phyloP scores from a whole-genome alignment of 1,140 invertebrate genomes.

The Drosophila tropicalis region DNA sequence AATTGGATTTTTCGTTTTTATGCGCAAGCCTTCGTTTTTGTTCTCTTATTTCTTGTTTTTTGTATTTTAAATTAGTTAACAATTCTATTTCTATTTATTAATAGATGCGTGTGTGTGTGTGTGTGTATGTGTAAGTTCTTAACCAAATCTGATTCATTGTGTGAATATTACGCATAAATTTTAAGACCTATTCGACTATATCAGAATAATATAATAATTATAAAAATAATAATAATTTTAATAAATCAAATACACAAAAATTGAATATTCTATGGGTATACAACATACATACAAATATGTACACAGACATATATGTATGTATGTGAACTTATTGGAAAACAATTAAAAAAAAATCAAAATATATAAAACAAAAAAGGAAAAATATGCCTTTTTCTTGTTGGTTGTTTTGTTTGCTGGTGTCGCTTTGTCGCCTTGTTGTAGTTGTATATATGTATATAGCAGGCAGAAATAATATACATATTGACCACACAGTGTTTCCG shows the following conservation, averaged over 20 bases:
- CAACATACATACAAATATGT: not conserved
- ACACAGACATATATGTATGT: conserved; percentile 7
- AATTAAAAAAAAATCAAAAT: conserved; percentile 37
- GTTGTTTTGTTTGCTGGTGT: conserved; percentile 9
- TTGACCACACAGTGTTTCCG: not conserved
- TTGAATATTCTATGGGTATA: conserved; percentile 21
- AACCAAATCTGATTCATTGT: conserved; percentile 42
- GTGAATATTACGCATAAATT: conserved; percentile 11
- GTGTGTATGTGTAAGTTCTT: conserved; percentile 38
- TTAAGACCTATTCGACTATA: conserved; percentile 39
- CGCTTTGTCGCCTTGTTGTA: not conserved
- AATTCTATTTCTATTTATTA: conserved; percentile 45
- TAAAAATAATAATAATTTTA: conserved; percentile 1
- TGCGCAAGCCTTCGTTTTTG: conserved; percentile 16
- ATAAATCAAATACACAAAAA: conserved; percentile 48
- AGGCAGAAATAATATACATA: not conserved
- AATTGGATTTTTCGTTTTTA: conserved; percentile 33
- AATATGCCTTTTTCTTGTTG: conserved; percentile 30
- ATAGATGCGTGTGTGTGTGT: conserved; percentile 45
- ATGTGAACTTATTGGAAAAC: conserved; percentile 21
- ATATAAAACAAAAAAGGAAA: conserved; percentile 29
- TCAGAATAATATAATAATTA: conserved; percentile 12
- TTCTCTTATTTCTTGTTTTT: conserved; percentile 38
- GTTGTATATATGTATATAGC: not conserved
- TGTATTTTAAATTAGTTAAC: conserved; percentile 72